Evolutionary conservation across 2,888 invertebrate genomes (phyloP).

Genomic region (Athetis lepigone): DNA sequence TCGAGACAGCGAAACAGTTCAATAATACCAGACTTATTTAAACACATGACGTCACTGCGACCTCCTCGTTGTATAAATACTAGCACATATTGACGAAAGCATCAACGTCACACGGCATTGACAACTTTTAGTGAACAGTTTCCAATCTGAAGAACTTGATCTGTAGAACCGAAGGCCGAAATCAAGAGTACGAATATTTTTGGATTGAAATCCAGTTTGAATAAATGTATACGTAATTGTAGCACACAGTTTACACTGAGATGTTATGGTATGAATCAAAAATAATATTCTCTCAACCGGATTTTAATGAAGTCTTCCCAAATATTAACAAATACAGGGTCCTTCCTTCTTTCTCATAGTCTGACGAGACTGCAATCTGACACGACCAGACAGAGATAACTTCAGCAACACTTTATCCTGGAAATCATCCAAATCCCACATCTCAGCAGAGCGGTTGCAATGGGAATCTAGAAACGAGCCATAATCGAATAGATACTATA

Average conservation of each 20-base stretch:
- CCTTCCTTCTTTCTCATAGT: background rate
- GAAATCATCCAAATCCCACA: no score
- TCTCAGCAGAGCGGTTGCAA: background rate
- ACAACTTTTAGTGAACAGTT: conserved; percentile 59
- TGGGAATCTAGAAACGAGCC: no score
- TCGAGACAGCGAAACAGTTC: conserved; percentile 37
- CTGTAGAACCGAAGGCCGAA: conserved; percentile 35
- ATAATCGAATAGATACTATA: conserved; percentile 11
- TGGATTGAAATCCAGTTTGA: conserved; percentile 34
- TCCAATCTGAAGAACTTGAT: conserved; percentile 49
- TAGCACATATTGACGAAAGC: conserved; percentile 54
- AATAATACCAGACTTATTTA: conserved; percentile 55
- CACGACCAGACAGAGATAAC: background rate
- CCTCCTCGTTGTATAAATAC: conserved; percentile 60
- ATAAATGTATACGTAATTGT: conserved; percentile 16
- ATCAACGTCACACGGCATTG: conserved; percentile 63
- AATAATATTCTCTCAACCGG: background rate
- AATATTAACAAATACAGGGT: background rate
- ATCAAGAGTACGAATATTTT: conserved; percentile 41
- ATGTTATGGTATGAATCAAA: conserved; percentile 4
- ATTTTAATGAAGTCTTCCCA: background rate
- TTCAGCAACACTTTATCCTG: background rate
- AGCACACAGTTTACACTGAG: conserved; percentile 1
- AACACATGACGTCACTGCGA: conserved; percentile 47
- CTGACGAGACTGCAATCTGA: background rate